Percentiles rank a stretch among this genome's conserved stretches.
Evolutionary conservation across 2,888 invertebrate species (phyloP).

Genomic region (Netelia inedita): DNA sequence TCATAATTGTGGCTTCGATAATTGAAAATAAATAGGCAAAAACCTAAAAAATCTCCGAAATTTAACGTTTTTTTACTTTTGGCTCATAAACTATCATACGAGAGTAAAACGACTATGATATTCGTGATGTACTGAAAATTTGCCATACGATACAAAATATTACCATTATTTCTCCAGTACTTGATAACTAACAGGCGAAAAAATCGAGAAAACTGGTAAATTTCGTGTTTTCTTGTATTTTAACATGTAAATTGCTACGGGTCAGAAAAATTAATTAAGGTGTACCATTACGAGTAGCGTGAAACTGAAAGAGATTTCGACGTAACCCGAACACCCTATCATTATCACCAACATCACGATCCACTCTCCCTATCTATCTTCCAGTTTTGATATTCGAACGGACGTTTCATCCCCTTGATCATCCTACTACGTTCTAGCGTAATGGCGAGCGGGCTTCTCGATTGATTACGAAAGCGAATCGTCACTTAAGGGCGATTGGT

Average conservation of each 20-base stretch:
- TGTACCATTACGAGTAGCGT: not conserved
- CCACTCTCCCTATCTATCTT: not conserved
- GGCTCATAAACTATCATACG: too few relatives aligned
- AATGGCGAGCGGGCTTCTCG: not conserved
- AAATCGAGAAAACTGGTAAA: too few relatives aligned
- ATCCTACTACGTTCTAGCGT: not conserved
- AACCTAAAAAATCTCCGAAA: too few relatives aligned
- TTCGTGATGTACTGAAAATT: too few relatives aligned
- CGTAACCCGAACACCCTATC: not conserved
- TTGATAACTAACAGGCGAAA: too few relatives aligned
- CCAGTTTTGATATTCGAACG: not conserved
- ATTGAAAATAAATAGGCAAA: too few relatives aligned
- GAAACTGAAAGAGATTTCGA: not conserved
- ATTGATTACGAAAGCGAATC: constrained; percentile 58
- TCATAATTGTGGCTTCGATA: too few relatives aligned
- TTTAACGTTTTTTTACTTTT: too few relatives aligned
- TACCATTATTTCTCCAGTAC: too few relatives aligned
- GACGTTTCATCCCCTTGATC: not conserved
- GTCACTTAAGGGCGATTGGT: constrained; percentile 42
- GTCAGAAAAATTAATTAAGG: not conserved
- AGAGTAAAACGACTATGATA: too few relatives aligned
- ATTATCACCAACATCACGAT: not conserved
- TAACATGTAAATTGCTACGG: not conserved
- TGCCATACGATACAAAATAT: too few relatives aligned
- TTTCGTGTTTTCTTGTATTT: too few relatives aligned